Evolutionary conservation across 2,113 vertebrate genomes (phyloP), one percentile per base, ranked within the genome.

Genomic region (Maccullochella peelii): DNA sequence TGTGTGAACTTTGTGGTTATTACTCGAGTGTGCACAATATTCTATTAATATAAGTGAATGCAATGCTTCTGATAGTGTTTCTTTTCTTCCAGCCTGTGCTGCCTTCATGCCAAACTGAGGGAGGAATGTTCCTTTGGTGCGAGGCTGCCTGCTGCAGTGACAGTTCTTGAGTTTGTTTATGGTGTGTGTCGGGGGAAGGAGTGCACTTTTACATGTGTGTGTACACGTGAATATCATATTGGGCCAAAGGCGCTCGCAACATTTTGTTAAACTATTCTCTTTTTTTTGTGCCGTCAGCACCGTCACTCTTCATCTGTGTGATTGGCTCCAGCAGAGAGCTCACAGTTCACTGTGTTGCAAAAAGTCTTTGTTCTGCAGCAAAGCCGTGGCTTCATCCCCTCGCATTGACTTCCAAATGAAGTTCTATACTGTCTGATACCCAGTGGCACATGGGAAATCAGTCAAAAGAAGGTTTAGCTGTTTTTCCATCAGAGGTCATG

Each of bases 281-380:
- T 20, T 47, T 21, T 16, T 66, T 4, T 54, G 27, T 18, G 0
- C 15, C 8, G 1, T 89, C 82, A 86, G 80, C 80, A 10, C 16
- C 11, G 23, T 6, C 68, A 4, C 67, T 58, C 55, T 72, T 44
- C 74, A 49, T 79, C 82, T 25, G 80, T 62, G 72, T 65, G 68
- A 18, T 10, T 4, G 50, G 47, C 59, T 84, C 74, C 80, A 81
- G 78, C 54, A 42, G 58, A 52, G 73, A 78, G 84, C 55, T 80
- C 59, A 38, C 25, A 42, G 80, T 66, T 27, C 12, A 2, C 36
- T 21, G 68, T 58, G 73, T n/a, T 3, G 84, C 75, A 79, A 66
- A 90, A 86, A 80, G 81, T 80, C 82, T 88, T 89, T 88, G 89
- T 92, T 86, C 38, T 58, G 73, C n/a, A 42, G 62, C 52, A 68